phyloP scores from a whole-genome alignment of 2,888 invertebrate species.

The Cryptocephalus moraei region DNA sequence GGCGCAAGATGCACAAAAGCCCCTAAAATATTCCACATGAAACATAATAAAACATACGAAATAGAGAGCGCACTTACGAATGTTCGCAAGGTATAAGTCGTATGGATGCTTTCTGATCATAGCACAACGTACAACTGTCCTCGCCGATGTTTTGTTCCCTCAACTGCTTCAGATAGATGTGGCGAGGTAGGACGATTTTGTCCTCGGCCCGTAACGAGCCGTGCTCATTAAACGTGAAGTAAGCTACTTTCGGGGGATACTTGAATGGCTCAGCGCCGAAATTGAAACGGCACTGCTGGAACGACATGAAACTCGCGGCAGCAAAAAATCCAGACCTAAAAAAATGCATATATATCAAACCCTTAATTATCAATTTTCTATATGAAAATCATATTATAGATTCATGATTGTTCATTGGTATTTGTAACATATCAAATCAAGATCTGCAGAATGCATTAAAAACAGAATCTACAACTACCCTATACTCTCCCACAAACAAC shows the following conservation, averaged over 20 bases:
- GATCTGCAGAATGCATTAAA: too few species aligned
- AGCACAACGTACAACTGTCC: conserved; percentile 82
- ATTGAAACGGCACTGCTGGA: conserved; percentile 90
- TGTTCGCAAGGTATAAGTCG: conserved; percentile 74
- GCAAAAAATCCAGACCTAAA: conserved; percentile 80
- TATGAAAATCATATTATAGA: too few species aligned
- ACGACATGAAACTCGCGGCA: conserved; percentile 93
- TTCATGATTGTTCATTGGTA: too few species aligned
- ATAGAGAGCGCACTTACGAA: conserved; percentile 46
- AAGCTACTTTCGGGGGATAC: conserved; percentile 60
- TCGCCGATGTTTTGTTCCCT: conserved; percentile 65
- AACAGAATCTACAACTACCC: too few species aligned
- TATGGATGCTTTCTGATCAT: conserved; percentile 66
- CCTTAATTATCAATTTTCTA: too few species aligned
- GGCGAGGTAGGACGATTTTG: conserved; percentile 70
- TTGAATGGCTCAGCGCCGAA: conserved; percentile 75
- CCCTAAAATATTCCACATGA: conserved; percentile 44
- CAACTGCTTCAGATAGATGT: conserved; percentile 65
- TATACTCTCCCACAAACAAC: too few species aligned
- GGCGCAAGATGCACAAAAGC: conserved; percentile 75
- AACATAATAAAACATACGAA: neutral
- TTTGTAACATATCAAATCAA: too few species aligned
- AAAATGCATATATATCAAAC: too few species aligned
- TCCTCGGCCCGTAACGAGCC: conserved; percentile 66
- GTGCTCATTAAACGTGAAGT: conserved; percentile 65